Evolutionary conservation across 2,113 vertebrate species (phyloP).

Genomic region (Centropristis striata): DNA sequence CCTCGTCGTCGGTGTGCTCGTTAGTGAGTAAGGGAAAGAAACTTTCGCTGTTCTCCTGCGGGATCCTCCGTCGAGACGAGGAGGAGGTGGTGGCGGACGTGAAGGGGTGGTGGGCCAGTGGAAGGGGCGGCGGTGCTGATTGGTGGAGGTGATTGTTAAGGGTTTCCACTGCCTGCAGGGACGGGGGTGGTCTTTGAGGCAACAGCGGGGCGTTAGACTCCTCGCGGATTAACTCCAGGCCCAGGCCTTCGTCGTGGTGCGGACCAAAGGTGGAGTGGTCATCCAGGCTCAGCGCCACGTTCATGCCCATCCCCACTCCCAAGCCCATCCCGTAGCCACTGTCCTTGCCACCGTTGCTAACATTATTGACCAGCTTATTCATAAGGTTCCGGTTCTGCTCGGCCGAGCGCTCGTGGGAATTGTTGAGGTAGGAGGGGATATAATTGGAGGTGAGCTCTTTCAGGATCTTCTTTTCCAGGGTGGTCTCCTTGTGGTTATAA

Average conservation of each 20-base stretch:
- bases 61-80: slow-evolving; percentile 90
- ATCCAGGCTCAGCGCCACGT: slow-evolving; percentile 74
- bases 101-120: slow-evolving; percentile 86
- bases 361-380: slow-evolving; percentile 96
- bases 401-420: slow-evolving; percentile 90
- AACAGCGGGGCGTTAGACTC: slow-evolving; percentile 93
- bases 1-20: slow-evolving; percentile 92
- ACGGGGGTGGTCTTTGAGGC: slow-evolving; percentile 88
- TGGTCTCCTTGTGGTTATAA: slow-evolving; percentile 95
- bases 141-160: slow-evolving; percentile 83
- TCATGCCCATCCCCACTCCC: slow-evolving; percentile 84
- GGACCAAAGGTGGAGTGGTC: slow-evolving; percentile 79
- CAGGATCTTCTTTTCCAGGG: slow-evolving; percentile 98
- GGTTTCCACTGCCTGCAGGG: slow-evolving; percentile 84
- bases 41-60: slow-evolving; percentile 97
- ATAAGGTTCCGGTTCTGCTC: slow-evolving; percentile 96
- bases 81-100: slow-evolving; percentile 71
- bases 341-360: slow-evolving; percentile 91
- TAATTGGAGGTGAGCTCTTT: slow-evolving; percentile 99
- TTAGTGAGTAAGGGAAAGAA: slow-evolving; percentile 96
- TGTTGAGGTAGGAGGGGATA: slow-evolving; percentile 98
- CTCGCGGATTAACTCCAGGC: slow-evolving; percentile 95
- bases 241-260: slow-evolving; percentile 85
- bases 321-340: slow-evolving; percentile 88
- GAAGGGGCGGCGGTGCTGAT: slow-evolving; percentile 86